A percentile compares a stretch with the other conserved stretches of the same genome.
Conservation (phyloP, 2,113 vertebrate genomes). For the Amblyornis subalaris region DNA sequence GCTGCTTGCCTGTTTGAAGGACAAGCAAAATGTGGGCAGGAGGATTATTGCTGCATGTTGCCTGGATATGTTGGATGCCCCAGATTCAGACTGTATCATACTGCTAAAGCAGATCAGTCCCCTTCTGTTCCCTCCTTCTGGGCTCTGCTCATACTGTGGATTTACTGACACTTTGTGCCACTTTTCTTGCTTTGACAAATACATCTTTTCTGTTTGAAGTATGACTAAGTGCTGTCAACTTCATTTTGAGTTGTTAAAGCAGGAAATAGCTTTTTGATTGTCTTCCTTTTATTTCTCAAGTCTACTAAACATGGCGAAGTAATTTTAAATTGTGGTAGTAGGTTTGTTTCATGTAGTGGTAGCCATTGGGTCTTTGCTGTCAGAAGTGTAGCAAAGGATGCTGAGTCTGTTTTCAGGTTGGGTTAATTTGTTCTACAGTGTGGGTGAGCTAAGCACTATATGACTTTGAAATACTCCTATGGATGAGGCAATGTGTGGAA, state of each 20-base stretch:
- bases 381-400: not conserved
- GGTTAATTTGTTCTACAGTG: not conserved
- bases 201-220: not conserved
- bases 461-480: not conserved
- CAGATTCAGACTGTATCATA: not conserved
- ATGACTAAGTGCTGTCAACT: not conserved
- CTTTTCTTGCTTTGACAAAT: not conserved
- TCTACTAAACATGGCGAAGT: not conserved
- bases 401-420: not conserved
- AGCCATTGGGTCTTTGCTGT: not conserved
- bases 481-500: not conserved
- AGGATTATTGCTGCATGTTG: not conserved
- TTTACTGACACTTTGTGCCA: not conserved
- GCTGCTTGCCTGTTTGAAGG: not conserved
- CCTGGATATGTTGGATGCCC: not conserved
- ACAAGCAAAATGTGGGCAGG: not conserved
- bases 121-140: not conserved
- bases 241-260: not conserved
- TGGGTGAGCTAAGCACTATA: not conserved
- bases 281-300: not conserved
- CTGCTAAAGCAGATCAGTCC: not conserved
- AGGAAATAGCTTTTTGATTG: not conserved
- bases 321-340: not conserved
- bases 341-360: not conserved
- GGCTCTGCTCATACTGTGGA: not conserved